Evolutionary conservation across 2,113 vertebrate species (phyloP).

Genomic region (Dasyornis broadbenti): DNA sequence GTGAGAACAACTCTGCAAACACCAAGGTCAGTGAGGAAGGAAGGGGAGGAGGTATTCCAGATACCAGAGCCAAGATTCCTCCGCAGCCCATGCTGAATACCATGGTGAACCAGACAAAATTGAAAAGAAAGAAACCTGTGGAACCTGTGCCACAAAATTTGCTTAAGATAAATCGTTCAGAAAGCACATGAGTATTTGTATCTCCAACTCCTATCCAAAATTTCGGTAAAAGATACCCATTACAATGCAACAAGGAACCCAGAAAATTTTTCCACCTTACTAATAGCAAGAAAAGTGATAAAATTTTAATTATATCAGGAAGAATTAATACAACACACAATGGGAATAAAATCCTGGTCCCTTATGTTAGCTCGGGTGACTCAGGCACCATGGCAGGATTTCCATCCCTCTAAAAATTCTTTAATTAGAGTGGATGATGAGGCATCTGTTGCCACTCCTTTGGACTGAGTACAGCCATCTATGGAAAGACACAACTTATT

Average conservation of each 20-base stretch:
- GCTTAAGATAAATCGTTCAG: background rate
- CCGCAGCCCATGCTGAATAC: background rate
- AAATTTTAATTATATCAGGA: background rate
- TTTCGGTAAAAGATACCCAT: background rate
- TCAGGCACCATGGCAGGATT: slow-evolving; percentile 24
- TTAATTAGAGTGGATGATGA: background rate
- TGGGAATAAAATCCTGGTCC: background rate
- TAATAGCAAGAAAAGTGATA: background rate
- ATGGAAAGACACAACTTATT: background rate
- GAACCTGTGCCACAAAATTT: background rate
- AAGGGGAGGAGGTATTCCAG: background rate
- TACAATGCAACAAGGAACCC: background rate
- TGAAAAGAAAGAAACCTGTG: background rate
- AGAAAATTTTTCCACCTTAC: background rate
- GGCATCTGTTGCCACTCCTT: background rate
- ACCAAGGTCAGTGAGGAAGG: background rate
- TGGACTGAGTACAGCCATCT: background rate
- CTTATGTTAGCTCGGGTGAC: background rate
- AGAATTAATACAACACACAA: background rate
- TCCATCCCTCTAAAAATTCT: slow-evolving; percentile 17
- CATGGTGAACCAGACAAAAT: background rate
- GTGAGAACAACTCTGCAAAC: background rate
- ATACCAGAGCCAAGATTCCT: background rate
- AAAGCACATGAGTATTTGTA: background rate
- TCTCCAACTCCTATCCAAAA: background rate